Base-by-base conservation (phyloP, 92 coral and sea anemone genomes). In the Umimayanthus chanpuru region DNA sequence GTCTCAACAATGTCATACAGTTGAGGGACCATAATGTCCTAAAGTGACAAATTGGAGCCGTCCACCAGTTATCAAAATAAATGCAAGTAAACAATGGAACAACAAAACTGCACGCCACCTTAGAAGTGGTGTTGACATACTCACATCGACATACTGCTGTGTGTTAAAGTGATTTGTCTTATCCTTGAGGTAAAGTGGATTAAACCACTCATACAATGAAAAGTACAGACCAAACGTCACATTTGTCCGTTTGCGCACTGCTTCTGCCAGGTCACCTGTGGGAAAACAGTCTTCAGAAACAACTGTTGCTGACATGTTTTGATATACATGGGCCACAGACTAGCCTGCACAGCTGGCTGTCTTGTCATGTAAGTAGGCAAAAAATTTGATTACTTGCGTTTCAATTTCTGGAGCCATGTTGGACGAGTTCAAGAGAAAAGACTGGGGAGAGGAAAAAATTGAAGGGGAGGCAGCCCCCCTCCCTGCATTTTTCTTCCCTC, bases 1-100 rank as follows among this genome's bases (percentile, higher is more conserved):
- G 66, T 80, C 61, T 89, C 91, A 44, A 94, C 90, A 67, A 94
- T 90, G 50, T 94, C 97, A 78, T 83, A 89, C 32, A 94, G 56
- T 73, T 94, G 91, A 26, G 97, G 97, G 20, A 23, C 23, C 72
- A 86, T 50, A 18, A 92, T 85, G 28, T 90, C 89, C 96, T 93
- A 41, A 76, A 75, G 38, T 12, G 15, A 66, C 28, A 16, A 26
- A 9, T 12, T 32, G 36, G 36, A 32, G 36, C 36, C 36, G 36
- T 28, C 23, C 38, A 9, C 9, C 43, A 23, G 4, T n/a, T 1
- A 18, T 9, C 1, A 32, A 32, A 32, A 47, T 47, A 7, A 47
- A 7, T 25, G 12, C 56, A 26, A 61, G 8, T 26, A 29, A 18
- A 18, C 2, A 53, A 12, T 61, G 23, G 25, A 6, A 61, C 25